phyloP scores from a whole-genome alignment of 1,140 invertebrate genomes.

The Zaprionus ghesquierei region DNA sequence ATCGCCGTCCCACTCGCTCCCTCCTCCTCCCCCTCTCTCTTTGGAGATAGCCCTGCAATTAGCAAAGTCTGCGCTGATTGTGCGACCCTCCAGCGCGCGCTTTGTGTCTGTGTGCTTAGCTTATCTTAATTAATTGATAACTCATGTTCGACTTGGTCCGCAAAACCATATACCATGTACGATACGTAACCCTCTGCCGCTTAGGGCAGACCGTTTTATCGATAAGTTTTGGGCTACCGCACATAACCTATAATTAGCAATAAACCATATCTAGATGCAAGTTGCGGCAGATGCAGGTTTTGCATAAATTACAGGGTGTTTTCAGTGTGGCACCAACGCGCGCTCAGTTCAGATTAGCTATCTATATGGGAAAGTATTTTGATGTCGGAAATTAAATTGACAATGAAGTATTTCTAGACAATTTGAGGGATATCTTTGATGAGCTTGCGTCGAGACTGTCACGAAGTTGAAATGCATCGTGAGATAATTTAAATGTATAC shows the following conservation, averaged over 20 bases:
- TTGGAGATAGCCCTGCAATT: background rate
- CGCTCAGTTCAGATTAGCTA: background rate
- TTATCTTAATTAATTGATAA: conserved; percentile 2
- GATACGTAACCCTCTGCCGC: background rate
- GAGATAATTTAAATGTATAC: too few relatives aligned
- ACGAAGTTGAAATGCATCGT: too few relatives aligned
- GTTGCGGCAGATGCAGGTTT: background rate
- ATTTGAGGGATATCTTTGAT: background rate
- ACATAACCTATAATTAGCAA: conserved; percentile 24
- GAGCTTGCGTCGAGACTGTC: too few relatives aligned
- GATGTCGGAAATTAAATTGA: background rate
- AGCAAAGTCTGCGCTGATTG: conserved; percentile 2
- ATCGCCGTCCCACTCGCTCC: conserved; percentile 35
- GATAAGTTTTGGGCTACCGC: conserved; percentile 23
- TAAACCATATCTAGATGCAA: conserved; percentile 22
- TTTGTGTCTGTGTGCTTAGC: background rate
- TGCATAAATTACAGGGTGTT: conserved; percentile 1
- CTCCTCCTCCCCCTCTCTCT: background rate
- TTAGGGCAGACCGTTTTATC: background rate
- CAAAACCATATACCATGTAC: background rate
- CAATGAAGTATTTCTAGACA: background rate
- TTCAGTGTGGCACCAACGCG: background rate
- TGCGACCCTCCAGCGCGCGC: background rate
- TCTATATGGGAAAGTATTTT: background rate
- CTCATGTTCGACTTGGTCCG: background rate